phyloP scores from a whole-genome alignment of 2,888 invertebrate genomes.

The Catotricha subobsoleta region DNA sequence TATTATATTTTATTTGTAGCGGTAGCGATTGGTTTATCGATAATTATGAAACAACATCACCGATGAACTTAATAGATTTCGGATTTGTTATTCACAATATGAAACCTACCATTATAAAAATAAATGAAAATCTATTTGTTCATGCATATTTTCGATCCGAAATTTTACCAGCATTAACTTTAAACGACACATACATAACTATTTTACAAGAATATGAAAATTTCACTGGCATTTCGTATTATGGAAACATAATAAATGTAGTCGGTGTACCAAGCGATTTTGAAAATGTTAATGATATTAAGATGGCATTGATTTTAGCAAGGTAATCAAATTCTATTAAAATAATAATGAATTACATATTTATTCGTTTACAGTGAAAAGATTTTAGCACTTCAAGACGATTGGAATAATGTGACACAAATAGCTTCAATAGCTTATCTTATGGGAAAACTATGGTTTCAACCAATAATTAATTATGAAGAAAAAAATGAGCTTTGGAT shows the following conservation, averaged over 20 bases:
- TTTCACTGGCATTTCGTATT: not conserved
- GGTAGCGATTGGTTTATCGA: not conserved
- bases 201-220: not conserved
- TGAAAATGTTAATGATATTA: not conserved
- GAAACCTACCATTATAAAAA: not conserved
- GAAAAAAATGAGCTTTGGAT: not conserved
- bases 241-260: not conserved
- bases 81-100: not conserved
- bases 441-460: not conserved
- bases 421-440: not conserved
- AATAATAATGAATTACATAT: not conserved
- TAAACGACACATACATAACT: not conserved
- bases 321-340: too few species aligned
- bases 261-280: not conserved
- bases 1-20: too few species aligned
- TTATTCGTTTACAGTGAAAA: not conserved
- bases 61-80: not conserved
- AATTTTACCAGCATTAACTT: not conserved
- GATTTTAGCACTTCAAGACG: not conserved
- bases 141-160: not conserved
- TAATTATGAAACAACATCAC: not conserved
- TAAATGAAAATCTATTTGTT: not conserved
- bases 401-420: not conserved
- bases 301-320: not conserved
- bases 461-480: not conserved